These are phyloP conservation scores for Cepaea hortensis DNA, from an alignment of 2,888 invertebrate species.

Conservation along the genomic window DNA sequence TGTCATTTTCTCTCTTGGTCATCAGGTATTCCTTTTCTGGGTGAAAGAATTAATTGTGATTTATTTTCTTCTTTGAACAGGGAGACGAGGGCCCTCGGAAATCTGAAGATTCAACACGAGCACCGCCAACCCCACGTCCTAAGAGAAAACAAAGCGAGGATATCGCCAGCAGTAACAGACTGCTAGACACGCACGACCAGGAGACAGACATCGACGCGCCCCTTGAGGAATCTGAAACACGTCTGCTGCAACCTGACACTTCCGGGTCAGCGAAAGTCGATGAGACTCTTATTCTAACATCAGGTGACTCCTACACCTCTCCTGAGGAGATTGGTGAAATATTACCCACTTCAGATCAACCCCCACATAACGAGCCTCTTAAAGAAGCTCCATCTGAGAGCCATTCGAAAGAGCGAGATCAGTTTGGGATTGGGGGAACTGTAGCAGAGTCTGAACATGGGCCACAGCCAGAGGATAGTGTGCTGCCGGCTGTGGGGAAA, in stretches of 20 bases:
- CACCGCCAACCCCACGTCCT: conserved; percentile 22
- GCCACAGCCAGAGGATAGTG: not conserved
- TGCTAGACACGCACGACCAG: not conserved
- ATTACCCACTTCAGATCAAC: not conserved
- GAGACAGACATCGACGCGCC: not conserved
- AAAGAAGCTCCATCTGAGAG: conserved; percentile 17
- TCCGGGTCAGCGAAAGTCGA: not conserved
- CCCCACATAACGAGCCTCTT: not conserved
- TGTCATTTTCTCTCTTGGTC: not conserved
- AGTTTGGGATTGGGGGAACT: not conserved
- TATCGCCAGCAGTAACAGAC: conserved; percentile 5
- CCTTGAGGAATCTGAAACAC: not conserved
- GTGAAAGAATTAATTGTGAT: not conserved
- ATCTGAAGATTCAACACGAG: conserved; percentile 21
- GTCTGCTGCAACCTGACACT: not conserved
- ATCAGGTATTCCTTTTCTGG: too few relatives aligned
- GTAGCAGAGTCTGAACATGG: not conserved
- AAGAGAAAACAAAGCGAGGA: conserved; percentile 4
- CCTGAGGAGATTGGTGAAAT: not conserved
- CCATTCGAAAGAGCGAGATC: not conserved
- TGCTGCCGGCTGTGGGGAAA: not conserved
- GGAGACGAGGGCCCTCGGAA: conserved; percentile 46
- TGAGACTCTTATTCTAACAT: not conserved
- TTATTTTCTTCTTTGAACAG: conserved; percentile 13
- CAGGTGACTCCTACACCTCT: not conserved